Base-by-base conservation (phyloP, 2,888 invertebrate genomes). In the Pollenia amentaria region DNA sequence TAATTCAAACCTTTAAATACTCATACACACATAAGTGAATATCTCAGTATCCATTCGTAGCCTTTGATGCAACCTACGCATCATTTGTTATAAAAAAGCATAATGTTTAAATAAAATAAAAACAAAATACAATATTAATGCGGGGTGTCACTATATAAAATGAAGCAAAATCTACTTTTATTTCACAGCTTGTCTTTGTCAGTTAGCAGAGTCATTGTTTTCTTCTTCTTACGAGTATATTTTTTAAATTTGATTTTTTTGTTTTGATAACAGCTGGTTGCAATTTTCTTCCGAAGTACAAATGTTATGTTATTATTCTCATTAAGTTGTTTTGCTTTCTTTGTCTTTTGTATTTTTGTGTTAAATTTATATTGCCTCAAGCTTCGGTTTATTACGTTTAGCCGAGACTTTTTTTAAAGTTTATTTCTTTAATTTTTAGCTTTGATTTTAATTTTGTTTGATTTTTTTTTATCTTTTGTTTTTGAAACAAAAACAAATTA, bases 1-100 rank as follows among this genome's bases (percentile, higher is more conserved):
- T 62, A 75, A 69, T 38, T 70, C 53, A 82, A 53, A 44, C 16
- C 69, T 82, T 62, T 29, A 62, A 69, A 62, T 16, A 44, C 46
- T 14, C 40, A 60, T 60, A 18, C 72, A 78, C 51, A 75, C 51
- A 55, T n/a, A 11, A 60, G 29, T 67, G 65, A 69, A 40, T 60
- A 42, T 16, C 16, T 42, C 14, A 16, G 51, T 75, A 18, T 29
- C 40, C 67, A 78, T 75, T 78, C 53, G 51, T 69, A 77, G 60
- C 64, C 72, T 80, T 44, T 84, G 76, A 87, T 87, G 80, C 87
- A 87, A 84, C 87, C 87, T 77, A 87, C 87, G 87, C 85, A 87
- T 81, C 72, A 75, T 79, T 53, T 78, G 78, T 29, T 67, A 78
- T 62, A 60, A 72, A 40, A 67, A 46, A 46, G 18, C 42, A 60